A percentile compares a stretch with the other conserved stretches of the same genome.
These are phyloP conservation scores for Pharmacophagus antenor DNA, from an alignment of 2,888 invertebrate genomes.

Conservation along the genomic window DNA sequence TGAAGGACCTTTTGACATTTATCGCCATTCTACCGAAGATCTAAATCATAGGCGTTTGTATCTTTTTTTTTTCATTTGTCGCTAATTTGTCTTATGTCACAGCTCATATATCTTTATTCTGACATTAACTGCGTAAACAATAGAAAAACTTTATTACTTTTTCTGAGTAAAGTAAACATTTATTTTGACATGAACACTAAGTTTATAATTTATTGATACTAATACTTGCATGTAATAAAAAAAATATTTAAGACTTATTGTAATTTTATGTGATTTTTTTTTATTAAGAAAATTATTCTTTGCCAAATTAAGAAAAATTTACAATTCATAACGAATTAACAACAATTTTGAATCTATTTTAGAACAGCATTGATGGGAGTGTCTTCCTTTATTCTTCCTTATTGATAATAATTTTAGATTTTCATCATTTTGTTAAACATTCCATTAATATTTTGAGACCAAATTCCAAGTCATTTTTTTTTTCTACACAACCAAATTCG, in stretches of 20 bases:
- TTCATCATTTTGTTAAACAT: too few species aligned
- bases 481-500: not conserved
- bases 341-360: too few species aligned
- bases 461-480: not conserved
- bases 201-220: not conserved
- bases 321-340: too few species aligned
- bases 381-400: too few species aligned
- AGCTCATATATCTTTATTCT: slow-evolving; percentile 48
- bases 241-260: not conserved
- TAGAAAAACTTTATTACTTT: slow-evolving; percentile 30
- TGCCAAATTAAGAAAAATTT: too few species aligned
- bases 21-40: slow-evolving; percentile 41
- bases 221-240: not conserved
- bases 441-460: not conserved
- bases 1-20: slow-evolving; percentile 40
- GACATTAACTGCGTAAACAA: slow-evolving; percentile 35
- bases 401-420: too few species aligned
- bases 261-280: too few species aligned
- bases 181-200: not conserved
- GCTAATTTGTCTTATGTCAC: slow-evolving; percentile 56
- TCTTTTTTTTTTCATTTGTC: slow-evolving; percentile 41
- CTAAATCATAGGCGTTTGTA: slow-evolving; percentile 51
- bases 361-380: too few species aligned
- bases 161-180: slow-evolving; percentile 20
- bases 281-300: too few species aligned